Evolutionary conservation across 2,113 vertebrate species (phyloP).

Genomic region (Copsychus sechellarum): DNA sequence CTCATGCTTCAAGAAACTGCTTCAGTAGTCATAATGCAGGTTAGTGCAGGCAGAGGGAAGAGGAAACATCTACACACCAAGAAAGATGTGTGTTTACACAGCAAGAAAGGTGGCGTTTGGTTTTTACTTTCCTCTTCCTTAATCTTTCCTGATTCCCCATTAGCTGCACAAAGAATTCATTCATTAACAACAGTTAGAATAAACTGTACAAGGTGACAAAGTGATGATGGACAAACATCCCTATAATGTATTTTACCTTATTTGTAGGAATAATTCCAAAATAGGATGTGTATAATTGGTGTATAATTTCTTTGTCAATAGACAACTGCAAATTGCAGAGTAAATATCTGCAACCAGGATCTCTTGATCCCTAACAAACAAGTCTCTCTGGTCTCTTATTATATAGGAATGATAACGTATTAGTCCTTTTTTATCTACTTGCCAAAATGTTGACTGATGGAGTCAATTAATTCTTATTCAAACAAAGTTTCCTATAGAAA

Average conservation of each 20-base stretch:
- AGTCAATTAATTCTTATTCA: slow-evolving; percentile 31
- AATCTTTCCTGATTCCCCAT: background rate
- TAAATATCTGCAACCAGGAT: slow-evolving; percentile 8
- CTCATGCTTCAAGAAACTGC: background rate
- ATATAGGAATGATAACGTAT: background rate
- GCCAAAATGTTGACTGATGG: background rate
- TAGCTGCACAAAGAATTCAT: background rate
- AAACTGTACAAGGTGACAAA: background rate
- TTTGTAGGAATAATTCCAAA: background rate
- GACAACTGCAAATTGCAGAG: background rate
- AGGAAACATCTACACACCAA: background rate
- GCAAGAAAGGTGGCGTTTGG: background rate
- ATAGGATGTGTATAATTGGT: background rate
- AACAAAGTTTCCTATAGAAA: slow-evolving; percentile 16
- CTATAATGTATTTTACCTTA: background rate
- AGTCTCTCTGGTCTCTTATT: background rate
- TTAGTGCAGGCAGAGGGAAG: background rate
- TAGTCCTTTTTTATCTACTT: background rate
- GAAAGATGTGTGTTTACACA: background rate
- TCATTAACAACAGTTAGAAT: background rate
- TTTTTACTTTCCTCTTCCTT: background rate
- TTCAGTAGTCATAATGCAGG: background rate
- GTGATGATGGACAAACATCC: background rate
- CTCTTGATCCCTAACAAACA: background rate
- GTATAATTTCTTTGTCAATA: background rate